Percentiles rank a stretch among this genome's conserved stretches.
Evolutionary conservation across 1,140 invertebrate species (phyloP).

Genomic region (Zaprionus taronus): DNA sequence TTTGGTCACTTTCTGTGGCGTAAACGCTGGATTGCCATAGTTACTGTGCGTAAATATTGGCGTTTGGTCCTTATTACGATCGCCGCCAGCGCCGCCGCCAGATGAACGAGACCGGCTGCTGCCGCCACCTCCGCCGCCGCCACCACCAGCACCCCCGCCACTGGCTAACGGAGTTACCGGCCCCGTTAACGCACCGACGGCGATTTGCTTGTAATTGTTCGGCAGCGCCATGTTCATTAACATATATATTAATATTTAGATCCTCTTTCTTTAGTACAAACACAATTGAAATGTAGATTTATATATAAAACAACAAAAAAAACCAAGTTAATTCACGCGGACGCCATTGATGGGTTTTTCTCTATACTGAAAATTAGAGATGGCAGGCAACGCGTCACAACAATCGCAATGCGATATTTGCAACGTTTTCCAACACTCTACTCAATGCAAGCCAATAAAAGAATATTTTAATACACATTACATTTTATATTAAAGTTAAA

Average conservation of each 20-base stretch:
- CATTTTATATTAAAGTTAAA: neutral
- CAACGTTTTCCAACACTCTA: constrained; percentile 14
- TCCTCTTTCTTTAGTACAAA: constrained; percentile 20
- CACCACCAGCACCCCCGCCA: constrained; percentile 81
- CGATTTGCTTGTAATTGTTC: constrained; percentile 89
- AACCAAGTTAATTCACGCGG: constrained; percentile 62
- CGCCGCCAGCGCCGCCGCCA: constrained; percentile 81
- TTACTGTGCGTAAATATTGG: constrained; percentile 94
- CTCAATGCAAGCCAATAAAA: neutral
- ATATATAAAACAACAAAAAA: constrained; percentile 51
- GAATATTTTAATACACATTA: neutral
- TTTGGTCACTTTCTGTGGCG: constrained; percentile 96
- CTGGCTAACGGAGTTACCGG: constrained; percentile 69
- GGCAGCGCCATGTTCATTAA: constrained; percentile 88
- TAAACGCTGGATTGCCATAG: constrained; percentile 96
- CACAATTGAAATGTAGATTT: constrained; percentile 33
- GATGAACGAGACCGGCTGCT: constrained; percentile 84
- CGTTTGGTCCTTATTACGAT: constrained; percentile 87
- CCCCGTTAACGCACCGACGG: constrained; percentile 86
- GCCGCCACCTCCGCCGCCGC: constrained; percentile 81
- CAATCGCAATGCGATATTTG: constrained; percentile 15
- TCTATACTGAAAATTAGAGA: constrained; percentile 59
- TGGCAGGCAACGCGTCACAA: constrained; percentile 45
- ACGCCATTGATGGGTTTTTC: constrained; percentile 74
- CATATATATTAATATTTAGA: constrained; percentile 31